Percentiles rank a stretch among this genome's conserved stretches.
Conservation (phyloP, 1,140 invertebrate species). For the Steinernema feltiae region DNA sequence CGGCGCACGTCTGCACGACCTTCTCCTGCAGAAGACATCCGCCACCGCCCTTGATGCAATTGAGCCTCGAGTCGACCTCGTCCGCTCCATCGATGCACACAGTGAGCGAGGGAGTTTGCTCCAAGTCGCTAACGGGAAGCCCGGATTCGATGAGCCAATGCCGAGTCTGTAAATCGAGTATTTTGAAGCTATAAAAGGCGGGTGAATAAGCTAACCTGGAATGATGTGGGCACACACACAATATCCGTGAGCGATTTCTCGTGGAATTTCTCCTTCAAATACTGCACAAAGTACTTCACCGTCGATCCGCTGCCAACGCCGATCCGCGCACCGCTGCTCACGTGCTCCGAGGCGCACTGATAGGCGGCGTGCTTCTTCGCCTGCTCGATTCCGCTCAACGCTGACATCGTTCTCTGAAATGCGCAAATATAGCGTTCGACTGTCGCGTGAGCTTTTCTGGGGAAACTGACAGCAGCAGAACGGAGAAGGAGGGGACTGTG, state of each 20-base stretch:
- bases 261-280: slow-evolving; percentile 33
- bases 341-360: slow-evolving; percentile 33
- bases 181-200: too few species aligned
- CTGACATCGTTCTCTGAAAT: slow-evolving; percentile 16
- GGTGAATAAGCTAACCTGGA: slow-evolving; percentile 5
- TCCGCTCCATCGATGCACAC: slow-evolving; percentile 44
- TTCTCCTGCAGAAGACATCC: slow-evolving; percentile 40
- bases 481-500: background rate
- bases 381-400: slow-evolving; percentile 18
- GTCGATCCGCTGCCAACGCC: slow-evolving; percentile 41
- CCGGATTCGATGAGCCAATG: slow-evolving; percentile 37
- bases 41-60: slow-evolving; percentile 41
- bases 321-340: slow-evolving; percentile 26
- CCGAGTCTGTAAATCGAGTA: too few species aligned
- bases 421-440: background rate
- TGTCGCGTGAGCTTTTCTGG: background rate
- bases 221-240: slow-evolving; percentile 20
- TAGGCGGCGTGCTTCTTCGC: slow-evolving; percentile 34
- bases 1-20: slow-evolving; percentile 36
- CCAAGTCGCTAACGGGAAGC: slow-evolving; percentile 35
- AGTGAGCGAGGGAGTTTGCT: slow-evolving; percentile 35
- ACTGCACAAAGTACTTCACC: slow-evolving; percentile 29
- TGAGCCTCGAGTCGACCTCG: slow-evolving; percentile 35
- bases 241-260: slow-evolving; percentile 16
- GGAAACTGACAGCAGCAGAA: background rate